These are phyloP conservation scores for Dipodomys ordii DNA, from an alignment of 2,113 vertebrate genomes.

Conservation along the genomic window DNA sequence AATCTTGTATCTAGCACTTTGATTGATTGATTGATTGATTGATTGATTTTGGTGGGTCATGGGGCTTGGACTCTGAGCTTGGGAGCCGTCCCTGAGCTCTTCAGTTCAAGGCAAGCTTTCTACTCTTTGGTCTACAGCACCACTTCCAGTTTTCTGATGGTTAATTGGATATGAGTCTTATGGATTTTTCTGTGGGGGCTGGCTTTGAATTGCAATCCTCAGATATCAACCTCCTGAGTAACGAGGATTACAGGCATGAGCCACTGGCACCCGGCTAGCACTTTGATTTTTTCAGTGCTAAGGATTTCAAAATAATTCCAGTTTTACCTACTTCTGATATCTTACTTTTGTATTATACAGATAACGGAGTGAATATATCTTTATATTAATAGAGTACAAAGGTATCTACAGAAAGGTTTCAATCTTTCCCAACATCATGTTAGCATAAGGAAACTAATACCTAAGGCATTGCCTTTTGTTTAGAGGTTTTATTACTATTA, in stretches of 20 bases:
- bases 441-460: neutral
- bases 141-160: too few relatives aligned
- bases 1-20: neutral
- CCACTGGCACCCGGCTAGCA: too few relatives aligned
- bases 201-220: too few relatives aligned
- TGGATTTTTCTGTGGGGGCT: too few relatives aligned
- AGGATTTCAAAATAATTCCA: conserved; percentile 22
- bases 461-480: neutral
- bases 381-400: neutral
- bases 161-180: too few relatives aligned
- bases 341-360: neutral
- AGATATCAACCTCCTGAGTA: too few relatives aligned
- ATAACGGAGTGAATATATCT: neutral
- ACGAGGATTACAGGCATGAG: too few relatives aligned
- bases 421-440: neutral
- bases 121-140: too few relatives aligned
- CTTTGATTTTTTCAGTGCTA: neutral
- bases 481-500: conserved; percentile 24
- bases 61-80: too few relatives aligned
- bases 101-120: too few relatives aligned
- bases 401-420: neutral
- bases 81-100: too few relatives aligned
- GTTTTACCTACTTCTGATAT: neutral
- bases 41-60: too few relatives aligned
- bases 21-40: neutral